Percentiles rank a stretch among this genome's conserved stretches.
Conservation (phyloP, 2,797 vertebrate genomes). For the Phyllotis vaccarum region DNA sequence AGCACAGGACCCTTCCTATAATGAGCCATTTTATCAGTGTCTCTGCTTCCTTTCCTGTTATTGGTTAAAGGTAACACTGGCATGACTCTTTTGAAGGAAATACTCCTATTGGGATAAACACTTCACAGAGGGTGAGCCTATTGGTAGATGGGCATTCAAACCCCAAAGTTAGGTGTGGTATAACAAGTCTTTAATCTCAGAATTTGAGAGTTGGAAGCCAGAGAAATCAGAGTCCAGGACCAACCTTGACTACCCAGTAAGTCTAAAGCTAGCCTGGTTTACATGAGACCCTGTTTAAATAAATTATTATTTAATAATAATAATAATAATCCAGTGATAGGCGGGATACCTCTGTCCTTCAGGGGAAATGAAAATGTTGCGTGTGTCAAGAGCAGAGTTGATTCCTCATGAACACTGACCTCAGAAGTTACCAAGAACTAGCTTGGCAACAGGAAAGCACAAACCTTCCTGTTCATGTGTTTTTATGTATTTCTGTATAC, state of each 20-base stretch:
- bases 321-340: background rate
- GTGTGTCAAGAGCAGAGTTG: background rate
- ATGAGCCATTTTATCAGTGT: background rate
- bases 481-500: background rate
- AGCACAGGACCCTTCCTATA: background rate
- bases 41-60: background rate
- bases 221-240: background rate
- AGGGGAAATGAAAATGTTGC: background rate
- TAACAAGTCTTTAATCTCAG: background rate
- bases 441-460: background rate
- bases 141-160: background rate
- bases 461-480: background rate
- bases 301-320: too few relatives aligned
- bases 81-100: background rate
- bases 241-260: background rate
- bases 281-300: background rate
- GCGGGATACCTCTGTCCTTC: rapidly evolving
- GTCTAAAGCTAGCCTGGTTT: background rate
- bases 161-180: background rate
- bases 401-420: background rate
- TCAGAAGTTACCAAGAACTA: too few relatives aligned
- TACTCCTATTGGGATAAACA: background rate
- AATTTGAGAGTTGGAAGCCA: background rate
- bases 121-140: background rate
- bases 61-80: background rate